Evolutionary conservation across 2,888 invertebrate species (phyloP), one percentile per base, ranked within the genome.

Genomic region (Andrena bicolor): DNA sequence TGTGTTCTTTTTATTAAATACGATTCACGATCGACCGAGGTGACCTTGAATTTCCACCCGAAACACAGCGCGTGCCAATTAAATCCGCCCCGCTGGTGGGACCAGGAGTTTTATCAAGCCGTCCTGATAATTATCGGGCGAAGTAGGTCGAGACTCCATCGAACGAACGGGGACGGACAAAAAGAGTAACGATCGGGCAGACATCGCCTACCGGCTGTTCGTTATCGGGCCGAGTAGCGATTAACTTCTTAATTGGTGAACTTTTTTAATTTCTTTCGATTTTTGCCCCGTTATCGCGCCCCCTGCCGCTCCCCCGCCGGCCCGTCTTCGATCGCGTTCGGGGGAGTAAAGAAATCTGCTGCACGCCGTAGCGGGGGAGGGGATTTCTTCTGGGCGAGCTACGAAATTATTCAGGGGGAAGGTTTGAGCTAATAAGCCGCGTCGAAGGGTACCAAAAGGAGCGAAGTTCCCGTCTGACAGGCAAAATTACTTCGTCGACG

Each of bases 71-170:
- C 69, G 48, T 51, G 20, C 77, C 84, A 84, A 84, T 88, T 86
- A 88, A 88, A 83, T 80, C 72, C 71, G 26, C 71, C 84, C 80
- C 70, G 81, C 68, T 70, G 76, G 51, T 26, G 64, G 71, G 20
- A 72, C 61, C 76, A 69, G 65, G 80, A 84, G 80, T 89, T 89
- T 90, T 89, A 89, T 90, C 87, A 87, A 89, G 86, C 83, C 80
- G 79, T 56, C 85, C 82, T 85, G 86, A 86, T 90, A 91, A 90
- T 89, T 90, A 90, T 88, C 89, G 86, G 49, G 35, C 84, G 83
- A 90, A 91, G 86, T 91, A 84, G 90, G 91, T 91, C 90, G 88
- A 89, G 89, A 86, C 87, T 88, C 85, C 65, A 84, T 86, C 82
- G 83, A 80, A 71, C 79, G 83, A 60, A 80, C 73, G 72, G n/a